Conservation (phyloP, 2,888 invertebrate genomes). For the Caprella mutica region DNA sequence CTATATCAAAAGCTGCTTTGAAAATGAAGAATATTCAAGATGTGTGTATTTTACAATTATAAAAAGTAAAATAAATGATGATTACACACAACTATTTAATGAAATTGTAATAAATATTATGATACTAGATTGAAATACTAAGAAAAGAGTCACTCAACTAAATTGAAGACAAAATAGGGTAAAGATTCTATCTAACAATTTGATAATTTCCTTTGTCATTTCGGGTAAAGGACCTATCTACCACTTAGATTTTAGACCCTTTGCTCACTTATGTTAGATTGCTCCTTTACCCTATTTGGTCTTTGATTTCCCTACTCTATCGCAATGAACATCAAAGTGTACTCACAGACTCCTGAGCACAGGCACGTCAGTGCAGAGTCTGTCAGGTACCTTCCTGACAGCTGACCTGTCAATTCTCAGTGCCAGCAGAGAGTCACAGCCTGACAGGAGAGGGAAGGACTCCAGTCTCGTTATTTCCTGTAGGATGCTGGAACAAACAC, state of each 20-base stretch:
- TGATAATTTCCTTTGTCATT: too few species aligned
- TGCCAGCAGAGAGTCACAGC: constrained; percentile 63
- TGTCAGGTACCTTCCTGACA: constrained; percentile 56
- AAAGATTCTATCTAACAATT: too few species aligned
- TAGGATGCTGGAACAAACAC: constrained; percentile 53
- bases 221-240: too few species aligned
- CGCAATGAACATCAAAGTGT: background rate
- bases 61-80: too few species aligned
- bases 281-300: background rate
- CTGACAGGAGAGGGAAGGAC: constrained; percentile 71
- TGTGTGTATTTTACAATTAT: too few species aligned
- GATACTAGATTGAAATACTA: too few species aligned
- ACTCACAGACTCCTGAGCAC: constrained; percentile 47
- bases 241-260: too few species aligned
- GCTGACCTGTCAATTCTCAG: constrained; percentile 72
- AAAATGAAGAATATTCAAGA: too few species aligned
- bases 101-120: too few species aligned
- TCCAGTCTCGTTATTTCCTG: constrained; percentile 71
- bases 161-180: background rate
- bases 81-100: too few species aligned
- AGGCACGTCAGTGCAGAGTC: constrained; percentile 65
- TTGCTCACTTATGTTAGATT: too few species aligned
- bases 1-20: background rate
- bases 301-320: background rate
- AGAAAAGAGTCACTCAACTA: too few species aligned